phyloP scores from a whole-genome alignment of 2,797 vertebrate genomes.

The Tokudaia tokunoshimensis region DNA sequence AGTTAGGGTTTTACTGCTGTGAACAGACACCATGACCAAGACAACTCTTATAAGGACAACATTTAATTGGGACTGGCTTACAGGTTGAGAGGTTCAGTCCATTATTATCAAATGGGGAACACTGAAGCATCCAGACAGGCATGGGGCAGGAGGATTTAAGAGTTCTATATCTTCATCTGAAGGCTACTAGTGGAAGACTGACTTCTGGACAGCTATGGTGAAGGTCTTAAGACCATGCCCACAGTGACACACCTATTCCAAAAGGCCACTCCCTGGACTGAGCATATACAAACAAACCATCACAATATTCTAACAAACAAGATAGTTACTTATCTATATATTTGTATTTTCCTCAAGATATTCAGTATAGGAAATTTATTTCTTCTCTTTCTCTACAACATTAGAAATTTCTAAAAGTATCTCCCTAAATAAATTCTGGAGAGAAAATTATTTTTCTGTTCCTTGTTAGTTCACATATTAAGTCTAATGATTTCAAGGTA shows the following conservation, averaged over 20 bases:
- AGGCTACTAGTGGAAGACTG: not conserved
- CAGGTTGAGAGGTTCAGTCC: too few relatives aligned
- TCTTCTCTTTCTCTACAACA: not conserved
- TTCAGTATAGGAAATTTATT: not conserved
- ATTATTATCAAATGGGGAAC: not conserved
- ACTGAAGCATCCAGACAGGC: not conserved
- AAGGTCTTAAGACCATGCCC: not conserved
- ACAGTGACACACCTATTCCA: not conserved
- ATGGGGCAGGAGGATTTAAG: not conserved
- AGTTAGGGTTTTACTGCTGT: too few relatives aligned
- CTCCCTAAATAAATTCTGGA: conserved; percentile 4
- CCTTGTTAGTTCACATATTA: not conserved
- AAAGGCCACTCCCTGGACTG: not conserved
- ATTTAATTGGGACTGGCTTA: too few relatives aligned
- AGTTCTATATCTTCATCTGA: not conserved
- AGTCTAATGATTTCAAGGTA: conserved; percentile 40
- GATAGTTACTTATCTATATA: not conserved
- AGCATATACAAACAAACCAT: not conserved
- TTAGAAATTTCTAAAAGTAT: conserved; percentile 35
- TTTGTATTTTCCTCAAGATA: not conserved
- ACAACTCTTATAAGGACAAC: too few relatives aligned
- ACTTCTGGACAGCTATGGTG: not conserved
- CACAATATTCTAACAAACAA: not conserved
- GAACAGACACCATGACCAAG: too few relatives aligned
- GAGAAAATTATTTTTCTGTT: conserved; percentile 45